Evolutionary conservation across 1,140 invertebrate genomes (phyloP), one percentile per base, ranked within the genome.

Genomic region (Drosophila carrolli): DNA sequence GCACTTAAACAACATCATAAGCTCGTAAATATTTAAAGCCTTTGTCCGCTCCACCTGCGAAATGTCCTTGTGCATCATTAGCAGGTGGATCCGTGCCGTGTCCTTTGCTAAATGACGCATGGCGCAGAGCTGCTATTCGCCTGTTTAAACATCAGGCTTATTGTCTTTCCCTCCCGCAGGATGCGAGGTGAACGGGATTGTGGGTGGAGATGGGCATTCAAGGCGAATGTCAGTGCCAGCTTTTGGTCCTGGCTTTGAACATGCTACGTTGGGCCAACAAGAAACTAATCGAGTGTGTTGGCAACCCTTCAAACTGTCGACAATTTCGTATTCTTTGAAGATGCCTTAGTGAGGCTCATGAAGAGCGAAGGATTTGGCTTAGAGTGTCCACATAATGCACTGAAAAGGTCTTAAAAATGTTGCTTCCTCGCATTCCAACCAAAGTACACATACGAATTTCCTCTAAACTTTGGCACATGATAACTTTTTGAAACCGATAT

Each of bases 61-160:
- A 53, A 29, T 55, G 58, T 62, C 50, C 43, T 41, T 68, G 68
- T 59, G 62, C 71, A 66, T 61, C 67, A 72, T 73, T 73, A 73
- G 67, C 68, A 73, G 55, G 41, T 44, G 41, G 55, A 44, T 19
- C 32, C 61, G 40, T 27, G 37, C 48, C 61, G 29, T 51, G 65
- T 71, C 48, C 56, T 60, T 63, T 58, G 70, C 51, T 74, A 81
- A 84, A 84, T 84, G 77, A 85, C 74, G 81, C 82, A 70, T 78
- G 82, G 79, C 81, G 53, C 82, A 58, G 56, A 74, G 78, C 74
- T 75, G 74, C 60, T 68, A 85, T 86, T 85, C 74, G 68, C 61
- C 75, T 82, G 73, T 81, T 81, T 84, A 77, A 75, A 75, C 53
- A 71, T 71, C 51, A 32, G 40, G 60, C 61, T 75, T 81, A 74